Evolutionary conservation across 2,797 vertebrate species (phyloP).

Genomic region (Pelochelys cantorii): DNA sequence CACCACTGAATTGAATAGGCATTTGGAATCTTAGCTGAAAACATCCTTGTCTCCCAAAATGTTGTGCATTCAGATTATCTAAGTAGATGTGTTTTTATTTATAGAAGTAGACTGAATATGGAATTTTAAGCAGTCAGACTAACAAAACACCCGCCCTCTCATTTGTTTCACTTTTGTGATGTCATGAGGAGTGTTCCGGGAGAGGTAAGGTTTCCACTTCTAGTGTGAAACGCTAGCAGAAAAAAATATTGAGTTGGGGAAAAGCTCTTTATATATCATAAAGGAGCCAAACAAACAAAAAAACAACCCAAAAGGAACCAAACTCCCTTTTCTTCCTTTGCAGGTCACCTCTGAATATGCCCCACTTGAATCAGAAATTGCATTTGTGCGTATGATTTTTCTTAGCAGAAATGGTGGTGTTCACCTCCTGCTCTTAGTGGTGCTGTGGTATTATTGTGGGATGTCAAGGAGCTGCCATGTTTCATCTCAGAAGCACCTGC

Average conservation of each 20-base stretch:
- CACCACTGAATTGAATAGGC: neutral
- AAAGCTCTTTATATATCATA: neutral
- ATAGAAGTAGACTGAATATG: neutral
- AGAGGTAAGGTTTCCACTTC: neutral
- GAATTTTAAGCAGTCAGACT: neutral
- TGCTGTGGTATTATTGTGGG: fast-evolving
- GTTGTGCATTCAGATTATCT: neutral
- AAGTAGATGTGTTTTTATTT: neutral
- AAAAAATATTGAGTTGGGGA: neutral
- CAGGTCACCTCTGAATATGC: slow-evolving; percentile 4
- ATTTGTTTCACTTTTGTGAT: neutral
- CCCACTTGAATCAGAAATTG: slow-evolving; percentile 38
- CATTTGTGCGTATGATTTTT: slow-evolving; percentile 15
- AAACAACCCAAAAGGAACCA: too few species aligned
- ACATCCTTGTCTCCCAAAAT: neutral
- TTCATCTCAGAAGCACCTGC: neutral
- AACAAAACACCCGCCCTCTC: neutral
- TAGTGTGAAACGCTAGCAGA: neutral
- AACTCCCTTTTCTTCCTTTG: neutral
- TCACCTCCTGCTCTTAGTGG: neutral
- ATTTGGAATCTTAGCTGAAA: neutral
- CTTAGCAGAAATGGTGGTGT: slow-evolving; percentile 28
- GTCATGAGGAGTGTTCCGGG: neutral
- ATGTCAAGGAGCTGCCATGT: neutral
- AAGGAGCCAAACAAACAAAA: neutral